A percentile compares a stretch with the other conserved stretches of the same genome.
phyloP scores from a whole-genome alignment of 92 coral and sea anemone genomes.

The Phenganax stokvisi region DNA sequence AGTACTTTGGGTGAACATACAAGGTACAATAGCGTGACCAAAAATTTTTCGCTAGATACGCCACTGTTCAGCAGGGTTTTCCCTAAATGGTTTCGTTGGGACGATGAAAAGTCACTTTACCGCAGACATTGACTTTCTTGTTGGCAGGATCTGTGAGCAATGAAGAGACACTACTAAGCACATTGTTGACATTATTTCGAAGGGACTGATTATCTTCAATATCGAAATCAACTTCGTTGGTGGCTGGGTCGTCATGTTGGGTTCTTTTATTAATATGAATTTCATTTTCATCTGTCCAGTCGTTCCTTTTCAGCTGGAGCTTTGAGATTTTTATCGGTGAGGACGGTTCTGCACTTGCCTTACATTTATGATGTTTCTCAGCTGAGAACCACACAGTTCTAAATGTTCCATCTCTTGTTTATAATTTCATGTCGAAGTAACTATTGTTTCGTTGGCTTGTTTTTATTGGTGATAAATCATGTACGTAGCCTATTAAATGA shows the following conservation, averaged over 20 bases:
- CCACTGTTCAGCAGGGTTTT: neutral
- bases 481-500: constrained; percentile 29
- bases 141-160: neutral
- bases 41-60: too few relatives aligned
- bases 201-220: neutral
- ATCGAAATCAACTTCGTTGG: neutral
- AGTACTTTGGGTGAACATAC: too few relatives aligned
- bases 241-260: neutral
- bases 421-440: constrained; percentile 32
- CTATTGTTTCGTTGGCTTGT: constrained; percentile 33
- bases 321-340: constrained; percentile 22
- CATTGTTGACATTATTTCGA: neutral
- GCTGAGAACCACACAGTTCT: constrained; percentile 35
- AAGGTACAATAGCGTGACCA: too few relatives aligned
- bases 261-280: constrained; percentile 25
- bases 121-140: constrained; percentile 21
- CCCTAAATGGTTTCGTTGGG: constrained; percentile 7
- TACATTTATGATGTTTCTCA: constrained; percentile 37
- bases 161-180: neutral
- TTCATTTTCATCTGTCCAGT: constrained; percentile 27
- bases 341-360: constrained; percentile 36
- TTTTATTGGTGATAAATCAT: constrained; percentile 15
- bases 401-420: constrained; percentile 19
- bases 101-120: constrained; percentile 4
- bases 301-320: constrained; percentile 16